A percentile compares a stretch with the other conserved stretches of the same genome.
phyloP scores from a whole-genome alignment of 2,797 vertebrate genomes.

The Sebastes wilsoni region DNA sequence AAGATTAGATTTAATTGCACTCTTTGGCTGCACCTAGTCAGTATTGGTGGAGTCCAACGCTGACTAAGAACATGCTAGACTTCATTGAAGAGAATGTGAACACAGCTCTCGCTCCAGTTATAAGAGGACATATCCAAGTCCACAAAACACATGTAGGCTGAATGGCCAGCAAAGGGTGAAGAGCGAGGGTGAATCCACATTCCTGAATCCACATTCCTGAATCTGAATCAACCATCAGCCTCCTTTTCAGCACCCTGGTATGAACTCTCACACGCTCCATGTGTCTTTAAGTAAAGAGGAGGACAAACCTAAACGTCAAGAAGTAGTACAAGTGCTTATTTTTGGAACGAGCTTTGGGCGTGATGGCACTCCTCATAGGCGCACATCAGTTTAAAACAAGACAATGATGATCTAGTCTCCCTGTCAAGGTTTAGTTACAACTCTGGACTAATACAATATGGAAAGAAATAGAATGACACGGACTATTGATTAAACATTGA shows the following conservation, averaged over 20 bases:
- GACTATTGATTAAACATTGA: no score
- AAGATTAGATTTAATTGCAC: neutral
- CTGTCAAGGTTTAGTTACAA: no score
- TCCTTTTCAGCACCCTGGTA: conserved; percentile 2
- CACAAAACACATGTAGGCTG: neutral
- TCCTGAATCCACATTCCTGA: conserved; percentile 43
- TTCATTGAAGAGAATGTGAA: neutral
- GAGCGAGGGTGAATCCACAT: neutral
- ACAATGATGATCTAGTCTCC: no score
- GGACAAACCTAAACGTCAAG: no score
- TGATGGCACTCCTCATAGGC: no score
- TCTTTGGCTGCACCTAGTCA: neutral
- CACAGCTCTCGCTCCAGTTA: neutral
- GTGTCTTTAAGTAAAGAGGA: neutral
- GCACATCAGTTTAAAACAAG: no score
- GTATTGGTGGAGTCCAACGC: neutral
- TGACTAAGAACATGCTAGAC: neutral
- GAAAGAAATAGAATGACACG: no score
- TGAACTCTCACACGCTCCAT: neutral
- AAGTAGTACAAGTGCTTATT: no score
- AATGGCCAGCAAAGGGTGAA: neutral
- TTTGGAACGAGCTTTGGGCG: no score
- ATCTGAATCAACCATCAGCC: conserved; percentile 30
- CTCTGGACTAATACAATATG: no score
- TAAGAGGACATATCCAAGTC: neutral